Evolutionary conservation across 1,140 invertebrate genomes (phyloP).

Genomic region (roundworm (Caenorhabditis elegans)): DNA sequence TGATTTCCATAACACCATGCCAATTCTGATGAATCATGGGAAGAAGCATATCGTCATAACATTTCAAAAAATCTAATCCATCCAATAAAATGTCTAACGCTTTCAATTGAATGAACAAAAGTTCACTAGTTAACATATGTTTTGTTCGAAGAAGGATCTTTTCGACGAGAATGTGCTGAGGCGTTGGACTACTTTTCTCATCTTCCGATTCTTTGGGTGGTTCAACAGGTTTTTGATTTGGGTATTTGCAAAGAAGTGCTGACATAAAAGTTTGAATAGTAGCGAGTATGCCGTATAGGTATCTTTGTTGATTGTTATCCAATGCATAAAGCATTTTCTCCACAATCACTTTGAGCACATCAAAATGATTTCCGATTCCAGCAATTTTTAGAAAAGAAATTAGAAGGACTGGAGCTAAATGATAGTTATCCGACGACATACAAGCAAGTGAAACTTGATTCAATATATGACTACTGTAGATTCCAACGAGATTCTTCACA

Average conservation of each 20-base stretch:
- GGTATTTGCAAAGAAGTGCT: background rate
- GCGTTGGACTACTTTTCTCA: background rate
- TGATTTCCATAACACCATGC: background rate
- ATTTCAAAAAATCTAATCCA: background rate
- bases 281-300: background rate
- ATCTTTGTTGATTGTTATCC: background rate
- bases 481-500: background rate
- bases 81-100: background rate
- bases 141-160: constrained; percentile 16
- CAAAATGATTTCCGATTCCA: background rate
- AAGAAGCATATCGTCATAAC: constrained; percentile 26
- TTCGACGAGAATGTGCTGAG: background rate
- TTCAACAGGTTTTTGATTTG: background rate
- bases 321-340: constrained; percentile 8
- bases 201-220: background rate
- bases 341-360: background rate
- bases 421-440: background rate
- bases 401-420: background rate
- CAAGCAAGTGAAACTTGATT: background rate
- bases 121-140: constrained; percentile 3
- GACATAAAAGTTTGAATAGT: background rate
- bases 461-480: background rate
- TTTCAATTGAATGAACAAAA: background rate
- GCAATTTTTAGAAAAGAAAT: background rate
- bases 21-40: constrained; percentile 43